Evolutionary conservation across 2,888 invertebrate genomes (phyloP).

Genomic region (Acholoe squamosa): DNA sequence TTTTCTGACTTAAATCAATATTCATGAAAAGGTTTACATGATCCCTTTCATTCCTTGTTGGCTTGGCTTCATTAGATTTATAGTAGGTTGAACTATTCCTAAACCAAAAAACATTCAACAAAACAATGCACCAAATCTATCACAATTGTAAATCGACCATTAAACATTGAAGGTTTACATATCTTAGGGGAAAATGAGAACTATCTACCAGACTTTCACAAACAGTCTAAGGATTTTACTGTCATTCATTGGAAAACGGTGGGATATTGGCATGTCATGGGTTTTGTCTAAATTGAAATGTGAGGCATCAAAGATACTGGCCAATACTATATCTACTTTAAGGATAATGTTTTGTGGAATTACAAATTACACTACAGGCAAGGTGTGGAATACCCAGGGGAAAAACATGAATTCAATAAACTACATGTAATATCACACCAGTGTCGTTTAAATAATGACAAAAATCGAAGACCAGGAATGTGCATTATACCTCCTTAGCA

Average conservation of each 20-base stretch:
- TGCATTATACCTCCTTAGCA: background rate
- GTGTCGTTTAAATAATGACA: background rate
- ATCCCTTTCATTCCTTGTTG: too few species aligned
- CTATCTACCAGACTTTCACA: too few species aligned
- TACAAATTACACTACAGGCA: constrained; percentile 24
- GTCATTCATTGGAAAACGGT: background rate
- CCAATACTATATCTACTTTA: background rate
- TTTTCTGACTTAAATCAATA: too few species aligned
- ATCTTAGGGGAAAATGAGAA: too few species aligned
- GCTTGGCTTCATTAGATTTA: too few species aligned
- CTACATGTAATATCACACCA: background rate
- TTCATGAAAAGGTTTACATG: too few species aligned
- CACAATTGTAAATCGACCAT: background rate
- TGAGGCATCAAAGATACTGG: background rate
- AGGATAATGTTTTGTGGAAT: background rate
- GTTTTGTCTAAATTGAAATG: background rate
- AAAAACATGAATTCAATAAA: constrained; percentile 3
- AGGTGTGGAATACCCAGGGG: background rate
- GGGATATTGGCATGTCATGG: background rate
- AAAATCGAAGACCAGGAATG: background rate
- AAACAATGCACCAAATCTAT: background rate
- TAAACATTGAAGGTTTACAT: background rate
- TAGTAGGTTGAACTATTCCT: too few species aligned
- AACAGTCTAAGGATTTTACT: too few species aligned
- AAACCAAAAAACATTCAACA: background rate